Conservation (phyloP, 1,140 invertebrate genomes). For the Drosophila orosa region DNA sequence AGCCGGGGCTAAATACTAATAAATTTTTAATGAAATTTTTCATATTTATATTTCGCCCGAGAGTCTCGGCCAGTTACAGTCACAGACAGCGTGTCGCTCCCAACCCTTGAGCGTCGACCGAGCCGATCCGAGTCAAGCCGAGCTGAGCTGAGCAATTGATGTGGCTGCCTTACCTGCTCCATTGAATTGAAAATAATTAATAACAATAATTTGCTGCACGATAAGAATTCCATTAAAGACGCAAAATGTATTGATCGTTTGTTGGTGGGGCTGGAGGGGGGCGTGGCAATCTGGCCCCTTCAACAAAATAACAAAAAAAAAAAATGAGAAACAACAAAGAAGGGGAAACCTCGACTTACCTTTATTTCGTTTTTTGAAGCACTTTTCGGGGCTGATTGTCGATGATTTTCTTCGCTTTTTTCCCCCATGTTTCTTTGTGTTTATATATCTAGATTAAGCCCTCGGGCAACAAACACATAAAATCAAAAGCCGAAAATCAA, state of each 20-base stretch:
- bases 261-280: slow-evolving; percentile 26
- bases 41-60: slow-evolving; percentile 49
- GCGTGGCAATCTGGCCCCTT: slow-evolving; percentile 54
- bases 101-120: slow-evolving; percentile 63
- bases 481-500: slow-evolving; percentile 43
- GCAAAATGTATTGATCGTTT: slow-evolving; percentile 73
- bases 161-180: slow-evolving; percentile 38
- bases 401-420: slow-evolving; percentile 50
- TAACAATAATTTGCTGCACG: slow-evolving; percentile 83
- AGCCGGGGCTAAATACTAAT: slow-evolving; percentile 31
- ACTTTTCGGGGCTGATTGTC: slow-evolving; percentile 70
- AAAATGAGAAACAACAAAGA: slow-evolving; percentile 43
- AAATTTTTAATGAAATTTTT: slow-evolving; percentile 70
- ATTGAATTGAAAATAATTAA: slow-evolving; percentile 78
- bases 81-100: slow-evolving; percentile 81
- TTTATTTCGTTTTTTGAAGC: slow-evolving; percentile 57
- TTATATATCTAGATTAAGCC: slow-evolving; percentile 79
- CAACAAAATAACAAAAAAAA: slow-evolving; percentile 21
- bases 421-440: slow-evolving; percentile 23
- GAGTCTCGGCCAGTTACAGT: slow-evolving; percentile 58
- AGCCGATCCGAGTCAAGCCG: too few species aligned
- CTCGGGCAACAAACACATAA: slow-evolving; percentile 57
- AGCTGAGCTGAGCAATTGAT: slow-evolving; percentile 60
- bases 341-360: slow-evolving; percentile 60
- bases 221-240: slow-evolving; percentile 83